Conservation (phyloP, 2,113 vertebrate genomes). For the Carassius auratus region DNA sequence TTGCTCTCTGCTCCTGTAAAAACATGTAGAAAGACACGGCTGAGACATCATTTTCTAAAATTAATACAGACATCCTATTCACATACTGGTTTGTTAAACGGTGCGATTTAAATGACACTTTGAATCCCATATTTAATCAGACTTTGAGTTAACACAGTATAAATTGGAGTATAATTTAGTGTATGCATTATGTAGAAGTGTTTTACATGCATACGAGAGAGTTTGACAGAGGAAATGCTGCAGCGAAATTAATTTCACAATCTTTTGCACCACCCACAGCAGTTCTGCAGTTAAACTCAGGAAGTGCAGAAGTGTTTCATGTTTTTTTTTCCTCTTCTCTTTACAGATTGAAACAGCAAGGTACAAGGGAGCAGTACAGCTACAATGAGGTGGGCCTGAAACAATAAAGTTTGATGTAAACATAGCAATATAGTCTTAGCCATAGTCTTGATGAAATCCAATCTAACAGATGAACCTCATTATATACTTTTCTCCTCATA, state of each 20-base stretch:
- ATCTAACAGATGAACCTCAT: too few relatives aligned
- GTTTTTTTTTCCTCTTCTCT: conserved; percentile 26
- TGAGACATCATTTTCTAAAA: too few relatives aligned
- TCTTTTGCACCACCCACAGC: background rate
- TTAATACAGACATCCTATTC: too few relatives aligned
- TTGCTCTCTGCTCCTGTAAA: background rate
- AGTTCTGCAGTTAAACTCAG: conserved; percentile 10
- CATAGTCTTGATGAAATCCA: conserved; percentile 12
- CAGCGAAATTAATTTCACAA: background rate
- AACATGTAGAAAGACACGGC: background rate
- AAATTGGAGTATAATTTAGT: background rate
- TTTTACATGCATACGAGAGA: background rate
- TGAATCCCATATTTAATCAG: background rate
- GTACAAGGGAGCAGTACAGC: conserved; percentile 80
- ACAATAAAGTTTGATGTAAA: conserved; percentile 52
- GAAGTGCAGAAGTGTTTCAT: conserved; percentile 13
- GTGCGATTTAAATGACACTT: background rate
- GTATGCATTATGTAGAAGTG: background rate
- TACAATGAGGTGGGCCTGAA: conserved; percentile 77
- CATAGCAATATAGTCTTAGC: conserved; percentile 33
- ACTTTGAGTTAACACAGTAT: background rate
- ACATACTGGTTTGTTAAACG: background rate
- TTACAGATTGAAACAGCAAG: conserved; percentile 80
- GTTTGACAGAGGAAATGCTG: background rate
- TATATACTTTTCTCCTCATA: too few relatives aligned